Percentiles rank a stretch among this genome's conserved stretches.
Evolutionary conservation across 2,113 vertebrate genomes (phyloP).

Genomic region (Oncorhynchus kisutch): DNA sequence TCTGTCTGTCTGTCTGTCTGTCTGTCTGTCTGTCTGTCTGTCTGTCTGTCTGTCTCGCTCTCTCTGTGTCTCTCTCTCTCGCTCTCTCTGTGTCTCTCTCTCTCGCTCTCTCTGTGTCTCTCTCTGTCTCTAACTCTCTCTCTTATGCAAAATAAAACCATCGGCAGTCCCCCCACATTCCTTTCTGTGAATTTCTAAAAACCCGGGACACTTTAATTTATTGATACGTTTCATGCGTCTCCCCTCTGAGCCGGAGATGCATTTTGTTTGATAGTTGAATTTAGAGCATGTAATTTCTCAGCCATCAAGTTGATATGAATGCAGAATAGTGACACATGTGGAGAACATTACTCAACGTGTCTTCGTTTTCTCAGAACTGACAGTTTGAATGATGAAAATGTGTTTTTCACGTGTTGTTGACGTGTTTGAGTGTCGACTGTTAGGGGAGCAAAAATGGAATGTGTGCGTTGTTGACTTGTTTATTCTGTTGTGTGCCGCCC

Average conservation of each 20-base stretch:
- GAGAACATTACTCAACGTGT: conserved; percentile 13
- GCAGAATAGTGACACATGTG: no score
- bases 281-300: conserved; percentile 54
- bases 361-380: not conserved
- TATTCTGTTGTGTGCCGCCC: not conserved
- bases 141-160: not conserved
- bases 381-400: not conserved
- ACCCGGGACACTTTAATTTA: conserved; percentile 19
- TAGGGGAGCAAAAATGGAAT: not conserved
- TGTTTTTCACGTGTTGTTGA: not conserved
- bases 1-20: no score
- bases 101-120: no score
- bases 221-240: conserved; percentile 1
- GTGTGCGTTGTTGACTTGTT: not conserved
- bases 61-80: rapidly evolving
- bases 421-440: not conserved
- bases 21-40: no score
- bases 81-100: no score
- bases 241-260: not conserved
- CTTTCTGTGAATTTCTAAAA: conserved; percentile 5
- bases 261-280: conserved; percentile 50
- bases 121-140: no score
- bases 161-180: not conserved
- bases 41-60: no score
- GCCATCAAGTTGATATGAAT: not conserved